These are phyloP conservation scores for Drosophila ezoana DNA, from an alignment of 2,888 invertebrate species.

Conservation along the genomic window DNA sequence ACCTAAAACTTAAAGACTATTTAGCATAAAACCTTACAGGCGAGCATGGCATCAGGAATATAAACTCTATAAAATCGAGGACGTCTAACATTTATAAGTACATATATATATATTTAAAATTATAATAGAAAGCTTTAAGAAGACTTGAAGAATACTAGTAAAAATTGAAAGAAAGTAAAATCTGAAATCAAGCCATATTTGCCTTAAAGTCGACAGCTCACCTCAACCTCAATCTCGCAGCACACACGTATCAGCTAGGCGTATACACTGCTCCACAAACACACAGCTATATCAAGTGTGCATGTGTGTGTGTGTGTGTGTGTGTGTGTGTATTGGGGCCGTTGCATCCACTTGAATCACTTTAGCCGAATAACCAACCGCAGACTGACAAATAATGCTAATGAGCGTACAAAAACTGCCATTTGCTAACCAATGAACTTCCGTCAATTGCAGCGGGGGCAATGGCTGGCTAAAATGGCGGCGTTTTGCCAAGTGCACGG, in stretches of 20 bases:
- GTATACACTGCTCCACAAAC: constrained; percentile 17
- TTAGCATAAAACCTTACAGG: no score
- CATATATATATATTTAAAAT: no score
- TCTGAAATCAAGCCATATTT: constrained; percentile 7
- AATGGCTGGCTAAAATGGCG: constrained; percentile 72
- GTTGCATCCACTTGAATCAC: constrained; percentile 64
- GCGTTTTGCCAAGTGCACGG: constrained; percentile 69
- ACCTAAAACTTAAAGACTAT: no score
- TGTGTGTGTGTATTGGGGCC: constrained; percentile 23
- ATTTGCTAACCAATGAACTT: constrained; percentile 79
- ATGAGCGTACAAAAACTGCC: constrained; percentile 80
- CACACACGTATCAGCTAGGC: constrained; percentile 20
- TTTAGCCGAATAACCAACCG: constrained; percentile 64
- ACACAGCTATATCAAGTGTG: not conserved
- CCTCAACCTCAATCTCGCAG: constrained; percentile 3
- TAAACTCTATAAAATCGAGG: no score
- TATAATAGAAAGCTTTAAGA: not conserved
- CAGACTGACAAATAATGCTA: constrained; percentile 79
- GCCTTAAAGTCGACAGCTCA: constrained; percentile 25
- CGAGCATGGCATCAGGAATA: no score
- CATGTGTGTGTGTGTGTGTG: not conserved
- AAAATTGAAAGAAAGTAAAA: not conserved
- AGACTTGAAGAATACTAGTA: not conserved
- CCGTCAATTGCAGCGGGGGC: constrained; percentile 74
- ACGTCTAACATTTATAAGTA: no score